A percentile compares a stretch with the other conserved stretches of the same genome.
Conservation (phyloP, 2,113 vertebrate species). For the Dipodomys ordii region DNA sequence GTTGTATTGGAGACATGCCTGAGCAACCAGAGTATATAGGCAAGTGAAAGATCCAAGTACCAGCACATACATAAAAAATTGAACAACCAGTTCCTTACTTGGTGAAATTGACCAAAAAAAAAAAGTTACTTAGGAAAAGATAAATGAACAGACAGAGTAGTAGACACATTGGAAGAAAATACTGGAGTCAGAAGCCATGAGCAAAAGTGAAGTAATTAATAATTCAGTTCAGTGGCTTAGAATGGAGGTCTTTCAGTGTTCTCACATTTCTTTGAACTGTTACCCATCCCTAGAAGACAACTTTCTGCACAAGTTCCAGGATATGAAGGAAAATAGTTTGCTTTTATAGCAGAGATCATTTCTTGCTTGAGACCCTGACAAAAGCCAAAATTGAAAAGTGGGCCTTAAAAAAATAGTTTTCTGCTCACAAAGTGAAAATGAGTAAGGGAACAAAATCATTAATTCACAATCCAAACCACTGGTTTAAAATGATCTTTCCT, state of each 20-base stretch:
- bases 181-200: neutral
- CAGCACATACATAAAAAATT: neutral
- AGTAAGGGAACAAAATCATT: constrained; percentile 51
- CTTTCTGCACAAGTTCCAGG: constrained; percentile 46
- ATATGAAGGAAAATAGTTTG: constrained; percentile 40
- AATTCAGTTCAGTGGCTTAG: constrained; percentile 20
- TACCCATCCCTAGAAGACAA: neutral
- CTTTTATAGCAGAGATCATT: constrained; percentile 51
- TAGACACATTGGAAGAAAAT: neutral
- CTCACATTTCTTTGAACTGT: constrained; percentile 56
- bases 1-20: no score
- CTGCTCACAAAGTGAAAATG: constrained; percentile 68
- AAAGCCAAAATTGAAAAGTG: constrained; percentile 65
- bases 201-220: neutral
- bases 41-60: no score
- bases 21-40: no score
- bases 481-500: constrained; percentile 65
- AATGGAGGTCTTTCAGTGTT: constrained; percentile 40
- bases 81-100: neutral
- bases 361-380: constrained; percentile 54
- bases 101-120: neutral
- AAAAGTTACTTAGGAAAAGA: neutral
- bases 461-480: constrained; percentile 45
- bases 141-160: neutral
- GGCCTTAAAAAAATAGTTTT: constrained; percentile 68